phyloP scores from a whole-genome alignment of 2,113 vertebrate genomes.

The Tichodroma muraria region DNA sequence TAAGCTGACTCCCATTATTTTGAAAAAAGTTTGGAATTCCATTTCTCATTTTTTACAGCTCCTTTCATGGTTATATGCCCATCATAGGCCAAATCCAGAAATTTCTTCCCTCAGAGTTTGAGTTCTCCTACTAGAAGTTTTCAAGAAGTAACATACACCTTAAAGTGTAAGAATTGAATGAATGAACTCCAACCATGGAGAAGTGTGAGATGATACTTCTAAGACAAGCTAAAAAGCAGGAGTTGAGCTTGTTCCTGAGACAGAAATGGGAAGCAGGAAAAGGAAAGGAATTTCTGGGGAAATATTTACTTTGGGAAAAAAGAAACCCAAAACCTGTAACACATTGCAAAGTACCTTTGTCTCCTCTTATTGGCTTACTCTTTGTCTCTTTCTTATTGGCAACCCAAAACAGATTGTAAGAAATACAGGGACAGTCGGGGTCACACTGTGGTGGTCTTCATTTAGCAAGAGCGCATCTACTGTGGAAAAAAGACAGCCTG shows the following conservation, averaged over 20 bases:
- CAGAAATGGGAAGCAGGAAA: background rate
- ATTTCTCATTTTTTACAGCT: background rate
- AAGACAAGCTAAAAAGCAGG: background rate
- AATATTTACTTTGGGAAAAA: background rate
- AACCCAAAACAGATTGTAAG: background rate
- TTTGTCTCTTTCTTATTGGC: background rate
- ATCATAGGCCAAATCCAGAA: background rate
- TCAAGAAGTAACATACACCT: background rate
- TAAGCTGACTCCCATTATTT: background rate
- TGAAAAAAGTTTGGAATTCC: background rate
- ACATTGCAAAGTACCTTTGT: background rate
- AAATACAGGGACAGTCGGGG: background rate
- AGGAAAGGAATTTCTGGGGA: background rate
- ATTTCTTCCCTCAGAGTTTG: background rate
- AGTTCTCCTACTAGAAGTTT: background rate
- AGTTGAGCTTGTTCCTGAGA: background rate
- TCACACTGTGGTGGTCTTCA: background rate
- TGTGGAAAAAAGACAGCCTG: background rate
- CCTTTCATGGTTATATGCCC: background rate
- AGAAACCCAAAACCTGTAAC: background rate
- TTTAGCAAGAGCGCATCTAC: background rate
- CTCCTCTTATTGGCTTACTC: background rate
- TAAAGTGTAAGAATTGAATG: background rate
- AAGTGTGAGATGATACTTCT: background rate
- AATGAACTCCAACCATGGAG: background rate